Conservation (phyloP, 2,888 invertebrate genomes). For the Caenorhabditis sp. region DNA sequence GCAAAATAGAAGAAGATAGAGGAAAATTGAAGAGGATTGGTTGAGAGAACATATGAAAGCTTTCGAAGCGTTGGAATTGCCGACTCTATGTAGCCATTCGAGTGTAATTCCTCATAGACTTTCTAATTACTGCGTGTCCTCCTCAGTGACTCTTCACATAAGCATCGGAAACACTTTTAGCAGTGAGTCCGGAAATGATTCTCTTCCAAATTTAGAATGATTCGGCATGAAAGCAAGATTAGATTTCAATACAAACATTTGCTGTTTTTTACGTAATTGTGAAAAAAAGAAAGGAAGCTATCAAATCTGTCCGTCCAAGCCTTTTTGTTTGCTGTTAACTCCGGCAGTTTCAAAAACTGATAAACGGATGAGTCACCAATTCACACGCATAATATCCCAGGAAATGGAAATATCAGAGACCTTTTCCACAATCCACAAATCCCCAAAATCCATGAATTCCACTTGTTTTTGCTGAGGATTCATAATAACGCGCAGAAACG, state of each 20-base stretch:
- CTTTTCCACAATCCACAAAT: too few species aligned
- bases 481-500: background rate
- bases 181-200: conserved; percentile 10
- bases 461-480: background rate
- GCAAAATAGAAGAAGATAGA: background rate
- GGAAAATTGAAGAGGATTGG: background rate
- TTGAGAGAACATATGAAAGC: conserved; percentile 3
- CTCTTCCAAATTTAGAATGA: conserved; percentile 41
- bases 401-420: too few species aligned
- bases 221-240: conserved; percentile 30
- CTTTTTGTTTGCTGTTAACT: background rate
- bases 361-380: too few species aligned
- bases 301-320: background rate
- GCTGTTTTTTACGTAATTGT: conserved; percentile 9
- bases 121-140: conserved; percentile 12
- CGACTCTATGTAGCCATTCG: background rate
- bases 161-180: conserved; percentile 41
- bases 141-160: background rate
- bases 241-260: conserved; percentile 46
- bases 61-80: background rate
- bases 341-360: too few species aligned
- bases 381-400: too few species aligned
- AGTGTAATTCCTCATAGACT: conserved; percentile 18
- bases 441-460: too few species aligned
- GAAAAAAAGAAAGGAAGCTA: background rate